phyloP scores from a whole-genome alignment of 2,113 vertebrate genomes.

The Eulacestoma nigropectus region DNA sequence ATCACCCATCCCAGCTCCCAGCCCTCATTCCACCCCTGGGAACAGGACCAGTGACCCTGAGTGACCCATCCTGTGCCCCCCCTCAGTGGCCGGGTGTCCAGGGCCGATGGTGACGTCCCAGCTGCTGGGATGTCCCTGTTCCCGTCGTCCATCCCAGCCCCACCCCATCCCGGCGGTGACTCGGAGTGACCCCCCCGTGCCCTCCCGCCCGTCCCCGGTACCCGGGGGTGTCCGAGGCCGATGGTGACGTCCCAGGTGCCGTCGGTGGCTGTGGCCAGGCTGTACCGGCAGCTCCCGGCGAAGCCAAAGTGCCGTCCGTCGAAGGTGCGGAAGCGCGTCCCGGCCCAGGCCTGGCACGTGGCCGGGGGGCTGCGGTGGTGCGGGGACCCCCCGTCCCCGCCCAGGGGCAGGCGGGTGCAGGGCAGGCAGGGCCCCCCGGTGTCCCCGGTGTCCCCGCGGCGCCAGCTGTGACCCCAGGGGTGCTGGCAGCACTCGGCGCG shows the following conservation, averaged over 20 bases:
- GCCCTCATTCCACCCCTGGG: background rate
- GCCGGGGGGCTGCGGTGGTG: conserved; percentile 60
- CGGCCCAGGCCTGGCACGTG: conserved; percentile 83
- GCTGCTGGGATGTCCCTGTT: background rate
- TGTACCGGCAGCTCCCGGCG: conserved; percentile 80
- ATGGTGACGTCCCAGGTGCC: conserved; percentile 82
- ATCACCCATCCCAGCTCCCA: background rate
- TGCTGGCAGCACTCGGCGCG: conserved; percentile 82
- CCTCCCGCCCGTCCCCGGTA: background rate
- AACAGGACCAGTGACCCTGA: background rate
- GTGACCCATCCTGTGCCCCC: background rate
- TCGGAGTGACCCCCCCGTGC: accelerated
- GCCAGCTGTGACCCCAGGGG: conserved; percentile 83
- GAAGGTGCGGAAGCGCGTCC: conserved; percentile 84
- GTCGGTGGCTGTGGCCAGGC: conserved; percentile 75
- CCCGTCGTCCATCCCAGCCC: background rate
- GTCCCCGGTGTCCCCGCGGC: background rate
- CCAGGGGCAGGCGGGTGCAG: conserved; percentile 71
- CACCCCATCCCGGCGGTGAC: accelerated
- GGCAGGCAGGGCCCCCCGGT: conserved; percentile 40
- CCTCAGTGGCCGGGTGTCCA: background rate
- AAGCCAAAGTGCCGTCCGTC: conserved; percentile 85
- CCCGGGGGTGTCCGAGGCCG: conserved; percentile 63
- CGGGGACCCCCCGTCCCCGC: background rate
- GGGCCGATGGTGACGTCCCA: background rate